phyloP scores from a whole-genome alignment of 2,113 vertebrate species.

The Tetrao urogallus region DNA sequence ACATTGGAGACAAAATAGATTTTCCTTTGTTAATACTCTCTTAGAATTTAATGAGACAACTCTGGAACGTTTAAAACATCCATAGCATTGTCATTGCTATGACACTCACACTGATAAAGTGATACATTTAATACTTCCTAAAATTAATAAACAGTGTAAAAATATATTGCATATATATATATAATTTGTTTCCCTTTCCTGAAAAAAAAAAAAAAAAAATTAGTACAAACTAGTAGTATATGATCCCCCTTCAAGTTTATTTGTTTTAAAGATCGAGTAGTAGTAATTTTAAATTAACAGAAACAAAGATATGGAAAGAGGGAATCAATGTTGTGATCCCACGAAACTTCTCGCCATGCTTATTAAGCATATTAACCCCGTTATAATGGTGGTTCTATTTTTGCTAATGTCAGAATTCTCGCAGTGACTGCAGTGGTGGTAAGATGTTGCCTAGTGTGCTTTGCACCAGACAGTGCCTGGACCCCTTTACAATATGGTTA shows the following conservation, averaged over 20 bases:
- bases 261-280: conserved; percentile 57
- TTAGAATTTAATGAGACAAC: conserved; percentile 58
- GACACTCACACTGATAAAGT: conserved; percentile 71
- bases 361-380: conserved; percentile 21
- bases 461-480: conserved; percentile 10
- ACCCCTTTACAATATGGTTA: conserved; percentile 29
- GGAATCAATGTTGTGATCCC: conserved; percentile 22
- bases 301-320: conserved; percentile 40
- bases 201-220: conserved; percentile 52
- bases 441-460: neutral
- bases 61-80: conserved; percentile 52
- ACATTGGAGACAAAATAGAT: conserved; percentile 31
- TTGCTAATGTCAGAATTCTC: conserved; percentile 13
- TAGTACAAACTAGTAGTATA: conserved; percentile 76
- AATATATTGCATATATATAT: conserved; percentile 77
- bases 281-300: conserved; percentile 70
- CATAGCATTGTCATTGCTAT: conserved; percentile 33
- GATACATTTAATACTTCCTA: conserved; percentile 65
- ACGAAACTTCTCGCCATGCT: neutral
- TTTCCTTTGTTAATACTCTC: conserved; percentile 38
- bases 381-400: neutral
- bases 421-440: conserved; percentile 21
- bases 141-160: conserved; percentile 80
- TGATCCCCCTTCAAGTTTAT: conserved; percentile 78
- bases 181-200: conserved; percentile 76